Conservation (phyloP, 1,140 invertebrate species). For the Acromyrmex charruanus region DNA sequence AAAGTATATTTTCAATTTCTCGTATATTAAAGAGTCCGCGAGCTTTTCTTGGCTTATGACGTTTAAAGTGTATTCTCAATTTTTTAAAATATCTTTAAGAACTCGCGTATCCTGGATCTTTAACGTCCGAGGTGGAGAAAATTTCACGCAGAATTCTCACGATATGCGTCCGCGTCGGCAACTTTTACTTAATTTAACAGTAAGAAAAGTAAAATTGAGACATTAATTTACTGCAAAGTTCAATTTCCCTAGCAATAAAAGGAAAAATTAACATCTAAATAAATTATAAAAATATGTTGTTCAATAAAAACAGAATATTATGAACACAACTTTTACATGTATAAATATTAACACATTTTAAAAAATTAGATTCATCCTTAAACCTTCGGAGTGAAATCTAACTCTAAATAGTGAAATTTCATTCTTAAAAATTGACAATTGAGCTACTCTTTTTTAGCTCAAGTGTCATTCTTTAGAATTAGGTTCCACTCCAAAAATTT, state of each 20-base stretch:
- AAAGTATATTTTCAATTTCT: slow-evolving; percentile 55
- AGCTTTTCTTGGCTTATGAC: slow-evolving; percentile 16
- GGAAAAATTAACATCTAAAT: not conserved
- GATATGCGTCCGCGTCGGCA: not conserved
- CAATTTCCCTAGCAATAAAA: not conserved
- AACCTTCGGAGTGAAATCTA: too few relatives aligned
- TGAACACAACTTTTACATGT: too few relatives aligned
- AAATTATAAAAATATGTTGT: too few relatives aligned
- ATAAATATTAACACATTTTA: too few relatives aligned
- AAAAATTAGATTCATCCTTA: too few relatives aligned
- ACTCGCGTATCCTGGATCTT: slow-evolving; percentile 3
- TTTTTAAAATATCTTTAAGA: slow-evolving; percentile 13
- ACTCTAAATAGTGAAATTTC: too few relatives aligned
- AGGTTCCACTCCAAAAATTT: too few relatives aligned
- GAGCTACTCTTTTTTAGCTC: too few relatives aligned
- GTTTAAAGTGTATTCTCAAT: slow-evolving; percentile 30
- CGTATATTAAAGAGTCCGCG: slow-evolving; percentile 35
- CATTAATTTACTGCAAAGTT: not conserved
- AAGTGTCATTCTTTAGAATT: too few relatives aligned
- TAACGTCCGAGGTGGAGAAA: slow-evolving; percentile 3
- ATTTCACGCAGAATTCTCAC: not conserved
- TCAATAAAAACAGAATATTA: too few relatives aligned
- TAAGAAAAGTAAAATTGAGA: not conserved
- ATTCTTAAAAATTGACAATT: too few relatives aligned
- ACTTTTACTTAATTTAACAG: not conserved